phyloP scores from a whole-genome alignment of 2,113 vertebrate genomes.

The Acrocephalus kingi region DNA sequence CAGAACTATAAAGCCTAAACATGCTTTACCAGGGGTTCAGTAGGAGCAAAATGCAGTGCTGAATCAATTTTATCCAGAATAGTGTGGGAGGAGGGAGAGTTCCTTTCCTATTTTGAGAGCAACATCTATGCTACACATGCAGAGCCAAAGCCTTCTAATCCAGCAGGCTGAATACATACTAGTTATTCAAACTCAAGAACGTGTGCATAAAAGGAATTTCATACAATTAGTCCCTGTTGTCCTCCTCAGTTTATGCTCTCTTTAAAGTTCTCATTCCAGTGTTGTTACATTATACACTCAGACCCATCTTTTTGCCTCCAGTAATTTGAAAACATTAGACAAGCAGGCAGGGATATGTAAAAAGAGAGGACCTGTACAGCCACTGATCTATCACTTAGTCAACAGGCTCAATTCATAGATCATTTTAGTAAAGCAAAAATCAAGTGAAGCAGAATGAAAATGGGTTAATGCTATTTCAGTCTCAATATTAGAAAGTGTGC shows the following conservation, averaged over 20 bases:
- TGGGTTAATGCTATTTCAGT: neutral
- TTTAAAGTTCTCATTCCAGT: neutral
- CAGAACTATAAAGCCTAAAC: neutral
- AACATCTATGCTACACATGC: slow-evolving; percentile 39
- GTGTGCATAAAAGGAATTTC: slow-evolving; percentile 65
- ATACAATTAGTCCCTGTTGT: slow-evolving; percentile 57
- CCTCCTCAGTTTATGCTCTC: neutral
- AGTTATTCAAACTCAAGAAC: slow-evolving; percentile 63
- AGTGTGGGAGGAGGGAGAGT: neutral
- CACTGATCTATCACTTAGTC: neutral
- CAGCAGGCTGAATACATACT: slow-evolving; percentile 46
- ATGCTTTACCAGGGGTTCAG: neutral
- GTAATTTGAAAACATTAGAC: neutral
- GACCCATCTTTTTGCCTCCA: slow-evolving; percentile 1
- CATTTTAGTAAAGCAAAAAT: neutral
- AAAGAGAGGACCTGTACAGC: neutral
- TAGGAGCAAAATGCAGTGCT: neutral
- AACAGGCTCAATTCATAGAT: neutral
- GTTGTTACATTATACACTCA: neutral
- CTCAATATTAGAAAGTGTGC: neutral
- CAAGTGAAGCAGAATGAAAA: neutral
- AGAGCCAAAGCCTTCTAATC: slow-evolving; percentile 44
- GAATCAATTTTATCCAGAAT: neutral
- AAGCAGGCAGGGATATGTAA: neutral
- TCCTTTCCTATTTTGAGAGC: slow-evolving; percentile 49